Percentiles rank a stretch among this genome's conserved stretches.
Evolutionary conservation across 2,888 invertebrate genomes (phyloP).

Genomic region (Hirtodrosophila histrioides): DNA sequence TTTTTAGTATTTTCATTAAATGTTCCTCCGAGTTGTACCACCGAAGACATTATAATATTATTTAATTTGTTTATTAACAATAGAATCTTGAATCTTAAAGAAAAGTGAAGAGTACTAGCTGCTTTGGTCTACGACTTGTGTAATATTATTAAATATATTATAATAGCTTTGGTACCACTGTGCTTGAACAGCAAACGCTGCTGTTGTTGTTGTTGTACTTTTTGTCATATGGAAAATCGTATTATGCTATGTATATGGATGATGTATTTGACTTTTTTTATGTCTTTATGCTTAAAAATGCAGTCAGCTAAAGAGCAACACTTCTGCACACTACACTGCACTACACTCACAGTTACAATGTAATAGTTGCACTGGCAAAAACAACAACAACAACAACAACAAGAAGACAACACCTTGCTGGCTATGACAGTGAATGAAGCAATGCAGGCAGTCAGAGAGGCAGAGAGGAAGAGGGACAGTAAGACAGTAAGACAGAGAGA

Average conservation of each 20-base stretch:
- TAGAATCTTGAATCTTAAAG: too few species aligned
- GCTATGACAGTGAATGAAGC: slow-evolving; percentile 56
- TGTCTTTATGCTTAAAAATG: slow-evolving; percentile 73
- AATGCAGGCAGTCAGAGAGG: slow-evolving; percentile 26
- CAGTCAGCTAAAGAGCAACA: slow-evolving; percentile 57
- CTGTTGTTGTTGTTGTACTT: slow-evolving; percentile 65
- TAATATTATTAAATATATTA: too few species aligned
- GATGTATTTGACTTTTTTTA: slow-evolving; percentile 75
- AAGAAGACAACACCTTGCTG: slow-evolving; percentile 30
- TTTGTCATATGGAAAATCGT: slow-evolving; percentile 75
- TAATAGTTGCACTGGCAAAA: slow-evolving; percentile 41
- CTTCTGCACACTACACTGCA: slow-evolving; percentile 33
- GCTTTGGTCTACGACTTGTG: too few species aligned
- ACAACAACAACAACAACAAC: slow-evolving; percentile 17
- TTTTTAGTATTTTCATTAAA: too few species aligned
- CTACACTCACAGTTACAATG: slow-evolving; percentile 44
- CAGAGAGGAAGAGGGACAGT: slow-evolving; percentile 3
- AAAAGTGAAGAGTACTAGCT: too few species aligned
- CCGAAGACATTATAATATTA: too few species aligned
- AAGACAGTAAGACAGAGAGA: slow-evolving; percentile 8
- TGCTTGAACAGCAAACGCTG: slow-evolving; percentile 7
- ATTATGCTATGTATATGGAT: slow-evolving; percentile 74
- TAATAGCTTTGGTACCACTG: slow-evolving; percentile 34
- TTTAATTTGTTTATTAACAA: too few species aligned
- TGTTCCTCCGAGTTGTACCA: too few species aligned